Conservation (phyloP, 2,888 invertebrate species). For the Sicus ferrugineus region DNA sequence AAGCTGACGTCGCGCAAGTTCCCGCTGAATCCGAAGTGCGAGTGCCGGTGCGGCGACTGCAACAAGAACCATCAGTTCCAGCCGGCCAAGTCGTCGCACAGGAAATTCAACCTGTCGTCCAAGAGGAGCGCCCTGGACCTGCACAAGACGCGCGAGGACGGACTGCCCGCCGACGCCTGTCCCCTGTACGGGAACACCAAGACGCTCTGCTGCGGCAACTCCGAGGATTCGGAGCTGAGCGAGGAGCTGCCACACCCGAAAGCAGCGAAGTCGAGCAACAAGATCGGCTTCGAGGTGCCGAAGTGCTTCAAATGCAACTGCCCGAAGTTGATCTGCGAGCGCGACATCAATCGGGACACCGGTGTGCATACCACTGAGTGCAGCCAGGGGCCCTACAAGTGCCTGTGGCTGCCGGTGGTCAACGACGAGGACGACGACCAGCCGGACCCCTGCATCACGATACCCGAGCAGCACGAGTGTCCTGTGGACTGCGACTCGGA, state of each 20-base stretch:
- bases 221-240: not conserved
- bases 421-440: constrained; percentile 44
- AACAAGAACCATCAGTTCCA: constrained; percentile 24
- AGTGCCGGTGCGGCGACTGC: constrained; percentile 47
- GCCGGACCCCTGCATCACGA: constrained; percentile 38
- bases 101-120: constrained; percentile 40
- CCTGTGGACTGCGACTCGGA: constrained; percentile 51
- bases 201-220: not conserved
- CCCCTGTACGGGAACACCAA: not conserved
- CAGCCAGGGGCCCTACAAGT: constrained; percentile 55
- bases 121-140: constrained; percentile 41
- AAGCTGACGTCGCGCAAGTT: constrained; percentile 46
- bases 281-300: constrained; percentile 47
- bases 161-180: constrained; percentile 41
- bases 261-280: constrained; percentile 29
- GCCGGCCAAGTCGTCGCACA: not conserved
- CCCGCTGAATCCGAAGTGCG: constrained; percentile 43
- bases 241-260: not conserved
- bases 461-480: constrained; percentile 53
- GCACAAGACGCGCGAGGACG: constrained; percentile 46
- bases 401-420: constrained; percentile 53
- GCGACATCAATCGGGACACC: constrained; percentile 51
- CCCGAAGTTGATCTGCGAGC: constrained; percentile 54
- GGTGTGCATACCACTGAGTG: constrained; percentile 51
- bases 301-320: constrained; percentile 49